Percentiles rank a stretch among this genome's conserved stretches.
phyloP scores from a whole-genome alignment of 2,113 vertebrate species.

The Prunella fulvescens region DNA sequence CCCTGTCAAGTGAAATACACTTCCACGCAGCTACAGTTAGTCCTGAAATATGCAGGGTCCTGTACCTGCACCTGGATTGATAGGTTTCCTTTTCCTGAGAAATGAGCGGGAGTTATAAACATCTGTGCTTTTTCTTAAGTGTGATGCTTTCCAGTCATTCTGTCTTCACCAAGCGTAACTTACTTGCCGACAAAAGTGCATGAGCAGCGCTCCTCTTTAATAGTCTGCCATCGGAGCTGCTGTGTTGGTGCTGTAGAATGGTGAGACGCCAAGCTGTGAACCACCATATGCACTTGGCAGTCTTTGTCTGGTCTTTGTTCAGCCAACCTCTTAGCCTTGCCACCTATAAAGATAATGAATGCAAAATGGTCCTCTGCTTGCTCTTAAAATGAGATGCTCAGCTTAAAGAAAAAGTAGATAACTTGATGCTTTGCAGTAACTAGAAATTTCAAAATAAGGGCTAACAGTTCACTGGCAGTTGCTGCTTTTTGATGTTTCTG shows the following conservation, averaged over 20 bases:
- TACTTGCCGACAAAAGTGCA: conserved; percentile 73
- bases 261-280: conserved; percentile 73
- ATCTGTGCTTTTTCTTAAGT: conserved; percentile 56
- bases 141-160: conserved; percentile 60
- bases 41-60: background rate
- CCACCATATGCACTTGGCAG: conserved; percentile 76
- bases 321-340: conserved; percentile 74
- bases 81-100: conserved; percentile 46
- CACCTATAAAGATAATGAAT: conserved; percentile 75
- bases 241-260: conserved; percentile 71
- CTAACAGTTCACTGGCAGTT: background rate
- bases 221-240: conserved; percentile 66
- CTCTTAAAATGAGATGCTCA: conserved; percentile 62
- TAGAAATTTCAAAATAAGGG: conserved; percentile 30
- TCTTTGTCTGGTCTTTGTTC: conserved; percentile 75
- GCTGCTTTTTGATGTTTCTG: background rate
- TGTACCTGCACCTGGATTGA: conserved; percentile 23
- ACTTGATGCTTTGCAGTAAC: background rate
- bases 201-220: conserved; percentile 71
- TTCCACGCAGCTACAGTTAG: background rate
- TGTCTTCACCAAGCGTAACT: conserved; percentile 71
- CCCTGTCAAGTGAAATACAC: background rate
- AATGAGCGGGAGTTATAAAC: conserved; percentile 46
- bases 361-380: conserved; percentile 57
- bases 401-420: conserved; percentile 56